These are phyloP conservation scores for Parapsyche elsis DNA, from an alignment of 1,140 invertebrate species.

Conservation along the genomic window DNA sequence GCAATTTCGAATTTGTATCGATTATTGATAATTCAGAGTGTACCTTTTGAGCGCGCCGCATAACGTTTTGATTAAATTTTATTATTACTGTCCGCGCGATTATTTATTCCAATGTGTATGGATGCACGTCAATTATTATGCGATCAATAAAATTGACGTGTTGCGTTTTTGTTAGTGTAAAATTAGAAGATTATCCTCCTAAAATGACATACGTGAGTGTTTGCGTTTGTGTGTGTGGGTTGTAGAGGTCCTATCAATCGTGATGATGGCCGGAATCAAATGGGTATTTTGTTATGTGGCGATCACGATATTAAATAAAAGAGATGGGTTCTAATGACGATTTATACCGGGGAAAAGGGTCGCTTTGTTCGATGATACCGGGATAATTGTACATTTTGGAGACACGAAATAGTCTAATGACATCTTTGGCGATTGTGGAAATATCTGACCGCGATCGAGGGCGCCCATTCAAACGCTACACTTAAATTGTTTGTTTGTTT, in stretches of 20 bases:
- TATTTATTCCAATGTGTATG: too few relatives aligned
- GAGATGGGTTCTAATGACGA: slow-evolving; percentile 43
- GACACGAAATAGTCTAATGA: slow-evolving; percentile 50
- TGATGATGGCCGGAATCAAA: slow-evolving; percentile 39
- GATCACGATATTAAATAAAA: slow-evolving; percentile 39
- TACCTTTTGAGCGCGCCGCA: too few relatives aligned
- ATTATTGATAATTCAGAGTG: too few relatives aligned
- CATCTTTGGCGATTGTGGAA: slow-evolving; percentile 42
- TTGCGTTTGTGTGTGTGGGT: not conserved
- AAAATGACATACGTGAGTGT: not conserved
- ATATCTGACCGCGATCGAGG: not conserved
- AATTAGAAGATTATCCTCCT: slow-evolving; percentile 12
- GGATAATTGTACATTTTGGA: slow-evolving; percentile 51
- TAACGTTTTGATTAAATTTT: too few relatives aligned
- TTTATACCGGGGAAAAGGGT: slow-evolving; percentile 40
- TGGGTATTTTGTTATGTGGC: slow-evolving; percentile 36
- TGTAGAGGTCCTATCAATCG: not conserved
- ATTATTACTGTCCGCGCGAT: too few relatives aligned
- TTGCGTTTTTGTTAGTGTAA: not conserved
- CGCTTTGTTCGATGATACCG: slow-evolving; percentile 36
- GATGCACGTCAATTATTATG: slow-evolving; percentile 14
- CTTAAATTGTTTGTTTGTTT: too few relatives aligned
- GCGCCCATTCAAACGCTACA: not conserved
- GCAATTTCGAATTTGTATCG: too few relatives aligned
- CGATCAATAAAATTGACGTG: slow-evolving; percentile 14